Evolutionary conservation across 2,113 vertebrate species (phyloP).

Genomic region (Mobula hypostoma): DNA sequence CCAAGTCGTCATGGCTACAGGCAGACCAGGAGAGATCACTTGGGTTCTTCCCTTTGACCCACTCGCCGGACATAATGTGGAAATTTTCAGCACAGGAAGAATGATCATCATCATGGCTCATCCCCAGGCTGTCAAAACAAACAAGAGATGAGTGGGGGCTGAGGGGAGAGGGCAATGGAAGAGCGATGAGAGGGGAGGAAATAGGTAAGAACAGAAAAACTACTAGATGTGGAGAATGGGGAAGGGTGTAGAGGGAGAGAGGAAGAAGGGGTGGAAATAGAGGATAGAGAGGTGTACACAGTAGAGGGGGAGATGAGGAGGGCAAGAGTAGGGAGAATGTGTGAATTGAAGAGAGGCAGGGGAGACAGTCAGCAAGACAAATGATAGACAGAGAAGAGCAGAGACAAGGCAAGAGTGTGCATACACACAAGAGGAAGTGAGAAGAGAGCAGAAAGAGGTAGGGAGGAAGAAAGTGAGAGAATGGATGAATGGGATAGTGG

Average conservation of each 20-base stretch:
- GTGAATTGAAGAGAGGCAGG: background rate
- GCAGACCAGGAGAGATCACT: slow-evolving; percentile 95
- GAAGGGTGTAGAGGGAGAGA: background rate
- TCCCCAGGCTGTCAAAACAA: slow-evolving; percentile 74
- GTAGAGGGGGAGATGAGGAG: background rate
- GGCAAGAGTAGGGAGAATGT: background rate
- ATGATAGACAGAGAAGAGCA: background rate
- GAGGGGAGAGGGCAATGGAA: slow-evolving; percentile 40
- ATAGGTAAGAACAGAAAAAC: slow-evolving; percentile 39
- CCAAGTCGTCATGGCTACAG: slow-evolving; percentile 85
- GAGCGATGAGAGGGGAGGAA: slow-evolving; percentile 41
- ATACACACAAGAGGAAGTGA: background rate
- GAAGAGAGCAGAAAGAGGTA: background rate
- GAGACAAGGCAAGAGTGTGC: background rate
- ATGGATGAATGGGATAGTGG: too few relatives aligned
- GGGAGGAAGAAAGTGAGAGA: background rate
- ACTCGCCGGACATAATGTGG: slow-evolving; percentile 97
- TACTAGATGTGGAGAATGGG: slow-evolving; percentile 44
- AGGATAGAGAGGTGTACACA: background rate
- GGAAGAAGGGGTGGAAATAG: slow-evolving; percentile 22
- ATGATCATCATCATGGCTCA: slow-evolving; percentile 92
- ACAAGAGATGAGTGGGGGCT: background rate
- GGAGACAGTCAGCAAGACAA: too few relatives aligned
- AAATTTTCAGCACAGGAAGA: slow-evolving; percentile 75
- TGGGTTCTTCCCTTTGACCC: slow-evolving; percentile 93